Evolutionary conservation across 30 jellyfish, hydroid and myxozoan species (phyloP), one percentile per base, ranked within the genome.

Genomic region (Aurelia sp.): DNA sequence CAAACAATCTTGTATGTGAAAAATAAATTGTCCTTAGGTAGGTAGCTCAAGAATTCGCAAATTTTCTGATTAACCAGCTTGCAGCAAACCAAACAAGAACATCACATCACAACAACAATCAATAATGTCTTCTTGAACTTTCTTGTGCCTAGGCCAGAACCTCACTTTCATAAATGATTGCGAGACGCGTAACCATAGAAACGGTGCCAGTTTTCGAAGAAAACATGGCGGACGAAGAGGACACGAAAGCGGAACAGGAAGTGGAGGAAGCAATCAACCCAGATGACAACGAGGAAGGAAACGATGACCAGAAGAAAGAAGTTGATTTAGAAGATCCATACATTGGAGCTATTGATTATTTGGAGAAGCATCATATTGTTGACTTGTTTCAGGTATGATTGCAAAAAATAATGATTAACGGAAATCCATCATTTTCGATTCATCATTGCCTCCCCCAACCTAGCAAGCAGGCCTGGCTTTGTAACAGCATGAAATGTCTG

Each of bases 171-270:
- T 6, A 0, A 3, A 21, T 44, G 55, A 44, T 9, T 44, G 15
- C 73, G 85, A 74, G 85, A 72, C 63, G 40, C 15, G 86, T 76
- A 57, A 74, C 86, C 60, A 40, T n/a, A 74, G 22, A 41, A 62
- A 60, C 16, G 79, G 1, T 27, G 27, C n/a, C 16, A 22, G 22
- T 64, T 60, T 64, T 76, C 40, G 55, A 70, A 47, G 51, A 74
- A 78, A 78, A n/a, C 22, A 76, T 78, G 89, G 89, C 89, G 79
- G 89, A 62, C 57, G 80, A 33, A 5, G 59, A 44, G 17, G 71
- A 22, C 63, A 33, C 18, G 47, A 20, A 27, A 19, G 35, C 37
- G 13, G 71, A 37, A 4, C 23, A 37, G 35, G 57, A 41, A 15
- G 33, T 55, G 23, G 74, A 59, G 44, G 67, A 58, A 17, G 78